phyloP scores from a whole-genome alignment of 2,888 invertebrate species.

The Candidula unifasciata region DNA sequence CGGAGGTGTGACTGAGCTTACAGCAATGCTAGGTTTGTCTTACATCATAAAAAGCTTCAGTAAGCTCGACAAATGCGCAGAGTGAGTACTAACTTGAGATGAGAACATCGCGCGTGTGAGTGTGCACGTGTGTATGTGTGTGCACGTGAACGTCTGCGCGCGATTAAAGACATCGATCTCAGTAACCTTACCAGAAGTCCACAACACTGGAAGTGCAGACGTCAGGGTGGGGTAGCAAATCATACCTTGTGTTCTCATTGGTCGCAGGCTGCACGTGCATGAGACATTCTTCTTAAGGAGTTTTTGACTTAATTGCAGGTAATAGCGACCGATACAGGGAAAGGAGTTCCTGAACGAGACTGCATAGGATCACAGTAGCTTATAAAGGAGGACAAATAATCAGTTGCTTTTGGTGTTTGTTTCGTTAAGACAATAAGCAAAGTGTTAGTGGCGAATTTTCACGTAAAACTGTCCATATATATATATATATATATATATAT shows the following conservation, averaged over 20 bases:
- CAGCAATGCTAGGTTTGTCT: no score
- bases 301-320: constrained; percentile 28
- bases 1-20: no score
- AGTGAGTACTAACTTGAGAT: no score
- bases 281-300: neutral
- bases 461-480: no score
- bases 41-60: no score
- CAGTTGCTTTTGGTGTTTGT: neutral
- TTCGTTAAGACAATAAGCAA: no score
- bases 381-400: neutral
- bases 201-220: neutral
- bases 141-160: neutral
- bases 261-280: neutral
- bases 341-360: neutral
- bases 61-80: no score
- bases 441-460: no score
- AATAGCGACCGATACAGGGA: constrained; percentile 1
- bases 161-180: constrained; percentile 20
- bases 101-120: neutral
- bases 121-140: constrained; percentile 13
- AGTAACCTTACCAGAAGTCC: neutral
- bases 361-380: neutral
- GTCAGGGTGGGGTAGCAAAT: neutral
- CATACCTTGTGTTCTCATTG: neutral
- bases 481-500: no score